Evolutionary conservation across 2,113 vertebrate genomes (phyloP).

Genomic region (Ceyx margarethae): DNA sequence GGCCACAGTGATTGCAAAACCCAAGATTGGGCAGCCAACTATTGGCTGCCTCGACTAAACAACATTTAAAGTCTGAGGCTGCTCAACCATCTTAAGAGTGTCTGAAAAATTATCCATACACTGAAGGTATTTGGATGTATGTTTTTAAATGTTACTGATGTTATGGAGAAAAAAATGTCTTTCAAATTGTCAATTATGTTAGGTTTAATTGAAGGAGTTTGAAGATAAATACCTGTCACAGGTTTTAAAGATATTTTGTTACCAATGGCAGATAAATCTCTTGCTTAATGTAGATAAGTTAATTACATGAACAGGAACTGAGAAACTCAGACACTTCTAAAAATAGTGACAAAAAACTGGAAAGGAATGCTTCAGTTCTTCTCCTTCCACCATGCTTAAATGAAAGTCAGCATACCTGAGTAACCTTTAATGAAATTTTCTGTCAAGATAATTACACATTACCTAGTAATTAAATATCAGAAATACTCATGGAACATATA

Average conservation of each 20-base stretch:
- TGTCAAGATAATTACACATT: background rate
- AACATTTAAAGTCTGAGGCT: background rate
- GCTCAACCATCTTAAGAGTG: background rate
- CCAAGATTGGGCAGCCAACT: background rate
- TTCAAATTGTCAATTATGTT: background rate
- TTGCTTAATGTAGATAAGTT: background rate
- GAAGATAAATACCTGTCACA: background rate
- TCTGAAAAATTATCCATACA: background rate
- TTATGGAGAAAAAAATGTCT: background rate
- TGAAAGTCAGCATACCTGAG: background rate
- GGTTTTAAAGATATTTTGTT: conserved; percentile 7
- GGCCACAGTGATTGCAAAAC: background rate
- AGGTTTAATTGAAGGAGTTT: background rate
- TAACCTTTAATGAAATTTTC: background rate
- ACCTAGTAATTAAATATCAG: background rate
- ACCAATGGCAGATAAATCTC: background rate
- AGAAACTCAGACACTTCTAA: background rate
- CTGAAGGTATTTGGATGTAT: background rate
- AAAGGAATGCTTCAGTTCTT: background rate
- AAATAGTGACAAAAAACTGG: background rate
- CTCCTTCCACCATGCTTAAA: background rate
- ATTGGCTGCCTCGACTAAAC: background rate
- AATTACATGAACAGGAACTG: background rate
- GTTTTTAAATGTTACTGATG: background rate
- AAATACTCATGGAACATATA: background rate